Evolutionary conservation across 2,888 invertebrate species (phyloP), one percentile per base, ranked within the genome.

Genomic region (Dexiosoma caninum): DNA sequence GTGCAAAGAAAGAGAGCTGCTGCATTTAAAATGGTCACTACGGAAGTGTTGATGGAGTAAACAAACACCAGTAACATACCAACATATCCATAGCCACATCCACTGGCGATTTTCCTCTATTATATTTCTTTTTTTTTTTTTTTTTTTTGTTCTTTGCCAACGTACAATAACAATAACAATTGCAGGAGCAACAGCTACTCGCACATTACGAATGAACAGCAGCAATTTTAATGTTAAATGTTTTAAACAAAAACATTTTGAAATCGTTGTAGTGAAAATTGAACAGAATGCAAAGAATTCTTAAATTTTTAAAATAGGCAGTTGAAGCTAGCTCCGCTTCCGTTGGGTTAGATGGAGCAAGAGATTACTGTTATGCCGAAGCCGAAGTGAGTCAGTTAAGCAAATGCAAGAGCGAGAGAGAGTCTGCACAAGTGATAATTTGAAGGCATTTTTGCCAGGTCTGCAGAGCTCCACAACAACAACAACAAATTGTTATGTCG

Each of bases 41-140:
- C 81, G 81, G 81, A 81, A 81, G 81, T 81, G 81, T 78, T 81
- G 81, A 77, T 81, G 81, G 81, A 81, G 81, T 81, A 69, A 81
- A 81, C 78, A 81, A 81, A 81, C 81, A 81, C 81, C 81, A 81
- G 78, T 78, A 78, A 81, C 81, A 81, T 78, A 78, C 81, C 81
- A 78, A 81, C 49, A 81, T 78, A 78, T 81, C 78, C 81, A 78
- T 72, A 67, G 70, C 81, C 82, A 81, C 81, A 69, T 81, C 81
- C 80, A 81, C 76, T 76, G 44, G 53, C 42, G 14, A 44, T 44
- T 55, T 53, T 23, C 21, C 37, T 59, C 35, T n/a, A 9, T 30
- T n/a, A 14, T 19, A 12, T 3, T 16, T 12, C 32, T 53, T 10
- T 44, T 27, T 32, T 32, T n/a, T 27, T 19, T 16, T 3, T 16